Percentiles rank a stretch among this genome's conserved stretches.
phyloP scores from a whole-genome alignment of 2,888 invertebrate species.

The Xanthia togata region DNA sequence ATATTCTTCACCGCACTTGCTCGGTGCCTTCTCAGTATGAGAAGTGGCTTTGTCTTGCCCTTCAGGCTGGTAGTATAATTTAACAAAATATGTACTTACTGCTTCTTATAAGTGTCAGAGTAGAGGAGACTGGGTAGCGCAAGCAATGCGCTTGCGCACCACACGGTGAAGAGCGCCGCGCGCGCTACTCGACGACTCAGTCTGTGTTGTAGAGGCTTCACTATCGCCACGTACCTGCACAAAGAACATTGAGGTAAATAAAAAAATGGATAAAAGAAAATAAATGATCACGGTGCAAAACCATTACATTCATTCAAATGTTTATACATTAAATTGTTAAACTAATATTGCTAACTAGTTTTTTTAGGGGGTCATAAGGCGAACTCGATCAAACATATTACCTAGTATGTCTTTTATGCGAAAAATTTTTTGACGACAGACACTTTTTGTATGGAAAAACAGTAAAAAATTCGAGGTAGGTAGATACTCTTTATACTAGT shows the following conservation, averaged over 20 bases:
- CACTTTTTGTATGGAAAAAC: background rate
- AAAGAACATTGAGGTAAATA: background rate
- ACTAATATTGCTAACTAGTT: background rate
- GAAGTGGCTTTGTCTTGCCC: background rate
- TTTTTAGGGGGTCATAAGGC: background rate
- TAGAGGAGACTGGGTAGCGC: conserved; percentile 95
- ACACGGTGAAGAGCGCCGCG: conserved; percentile 93
- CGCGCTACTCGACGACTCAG: conserved; percentile 95
- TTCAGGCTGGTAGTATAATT: background rate
- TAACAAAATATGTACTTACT: conserved; percentile 86
- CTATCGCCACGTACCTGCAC: conserved; percentile 96
- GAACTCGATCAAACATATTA: background rate
- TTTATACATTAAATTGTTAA: background rate
- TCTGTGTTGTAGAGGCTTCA: conserved; percentile 95
- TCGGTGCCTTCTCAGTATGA: background rate
- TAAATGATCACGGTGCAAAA: background rate
- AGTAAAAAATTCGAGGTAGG: background rate
- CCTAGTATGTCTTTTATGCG: background rate
- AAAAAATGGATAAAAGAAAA: background rate
- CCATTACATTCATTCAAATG: background rate
- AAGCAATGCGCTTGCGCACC: conserved; percentile 94
- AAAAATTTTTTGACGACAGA: background rate
- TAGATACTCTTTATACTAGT: background rate
- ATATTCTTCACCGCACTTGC: too few species aligned
- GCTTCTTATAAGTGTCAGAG: conserved; percentile 94